Conservation (phyloP, 2,113 vertebrate species). For the Otis tarda region DNA sequence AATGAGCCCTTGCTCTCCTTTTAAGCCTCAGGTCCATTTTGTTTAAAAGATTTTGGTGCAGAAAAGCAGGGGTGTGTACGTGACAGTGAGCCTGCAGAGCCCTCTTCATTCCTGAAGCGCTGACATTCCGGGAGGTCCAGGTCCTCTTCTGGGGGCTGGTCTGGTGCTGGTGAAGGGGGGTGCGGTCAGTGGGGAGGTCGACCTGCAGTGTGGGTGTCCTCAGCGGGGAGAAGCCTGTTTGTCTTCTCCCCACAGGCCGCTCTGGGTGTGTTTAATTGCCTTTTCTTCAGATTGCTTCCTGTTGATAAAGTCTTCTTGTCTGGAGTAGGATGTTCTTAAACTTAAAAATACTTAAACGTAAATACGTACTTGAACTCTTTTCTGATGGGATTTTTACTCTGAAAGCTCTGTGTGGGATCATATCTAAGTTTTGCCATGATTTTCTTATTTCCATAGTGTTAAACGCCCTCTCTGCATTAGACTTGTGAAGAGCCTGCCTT, state of each 20-base stretch:
- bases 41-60: neutral
- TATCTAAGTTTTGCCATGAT: neutral
- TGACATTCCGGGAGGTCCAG: neutral
- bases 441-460: neutral
- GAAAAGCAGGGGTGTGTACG: neutral
- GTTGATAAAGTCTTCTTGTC: neutral
- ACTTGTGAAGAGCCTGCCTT: neutral
- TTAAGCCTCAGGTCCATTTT: neutral
- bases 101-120: no score
- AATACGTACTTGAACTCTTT: neutral
- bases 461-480: neutral
- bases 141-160: neutral
- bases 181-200: fast-evolving
- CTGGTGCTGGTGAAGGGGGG: neutral
- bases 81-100: neutral
- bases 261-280: neutral
- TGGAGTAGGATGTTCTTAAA: neutral
- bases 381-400: neutral
- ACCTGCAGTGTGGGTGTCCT: fast-evolving
- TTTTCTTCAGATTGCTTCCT: neutral
- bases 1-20: fast-evolving
- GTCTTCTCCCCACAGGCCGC: neutral
- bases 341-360: neutral
- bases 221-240: fast-evolving
- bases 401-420: neutral